Percentiles rank a stretch among this genome's conserved stretches.
Evolutionary conservation across 2,888 invertebrate genomes (phyloP).

Genomic region (Hypolimnas misippus): DNA sequence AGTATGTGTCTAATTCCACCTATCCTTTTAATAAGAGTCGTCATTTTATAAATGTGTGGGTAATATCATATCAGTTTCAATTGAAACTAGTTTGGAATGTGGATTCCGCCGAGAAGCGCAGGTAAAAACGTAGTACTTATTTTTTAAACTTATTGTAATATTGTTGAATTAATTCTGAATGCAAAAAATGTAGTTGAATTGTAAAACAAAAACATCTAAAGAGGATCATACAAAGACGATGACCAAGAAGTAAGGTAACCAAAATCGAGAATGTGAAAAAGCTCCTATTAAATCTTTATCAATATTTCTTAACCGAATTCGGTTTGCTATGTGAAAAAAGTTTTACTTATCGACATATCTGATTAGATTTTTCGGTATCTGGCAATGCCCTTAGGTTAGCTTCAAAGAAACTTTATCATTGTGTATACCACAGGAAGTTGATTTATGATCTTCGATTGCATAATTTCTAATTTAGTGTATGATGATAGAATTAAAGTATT

Average conservation of each 20-base stretch:
- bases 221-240: too few species aligned
- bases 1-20: too few species aligned
- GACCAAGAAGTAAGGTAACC: not conserved
- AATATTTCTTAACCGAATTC: slow-evolving; percentile 30
- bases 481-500: not conserved
- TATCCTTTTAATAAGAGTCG: too few species aligned
- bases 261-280: not conserved
- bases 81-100: too few species aligned
- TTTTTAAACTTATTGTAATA: too few species aligned
- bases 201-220: too few species aligned
- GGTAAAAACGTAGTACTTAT: too few species aligned
- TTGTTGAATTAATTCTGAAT: too few species aligned
- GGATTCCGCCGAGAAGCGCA: too few species aligned
- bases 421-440: slow-evolving; percentile 63
- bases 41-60: too few species aligned
- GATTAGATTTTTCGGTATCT: slow-evolving; percentile 69
- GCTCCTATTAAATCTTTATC: not conserved
- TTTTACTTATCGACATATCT: slow-evolving; percentile 57
- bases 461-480: slow-evolving; percentile 24
- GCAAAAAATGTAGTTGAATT: too few species aligned
- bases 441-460: slow-evolving; percentile 40
- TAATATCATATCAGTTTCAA: too few species aligned
- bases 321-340: slow-evolving; percentile 54
- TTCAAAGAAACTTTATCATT: slow-evolving; percentile 64
- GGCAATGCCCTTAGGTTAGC: slow-evolving; percentile 71